A percentile compares a stretch with the other conserved stretches of the same genome.
Conservation (phyloP, 2,797 vertebrate species). For the Lindbergichthys nudifrons region DNA sequence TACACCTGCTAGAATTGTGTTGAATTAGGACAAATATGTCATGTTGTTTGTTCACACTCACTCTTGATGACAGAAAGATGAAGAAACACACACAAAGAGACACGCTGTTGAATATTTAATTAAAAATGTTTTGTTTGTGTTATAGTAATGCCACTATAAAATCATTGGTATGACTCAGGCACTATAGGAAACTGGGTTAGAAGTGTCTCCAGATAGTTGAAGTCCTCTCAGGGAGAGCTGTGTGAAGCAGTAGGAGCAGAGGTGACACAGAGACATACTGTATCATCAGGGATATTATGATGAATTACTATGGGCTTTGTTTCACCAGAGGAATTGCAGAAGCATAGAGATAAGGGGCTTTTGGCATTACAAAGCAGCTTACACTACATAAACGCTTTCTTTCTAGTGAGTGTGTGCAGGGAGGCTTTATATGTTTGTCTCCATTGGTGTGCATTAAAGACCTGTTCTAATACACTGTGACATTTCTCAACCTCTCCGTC, state of each 20-base stretch:
- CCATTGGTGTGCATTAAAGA: background rate
- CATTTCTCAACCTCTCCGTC: conserved; percentile 23
- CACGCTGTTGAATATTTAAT: background rate
- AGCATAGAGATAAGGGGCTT: conserved; percentile 68
- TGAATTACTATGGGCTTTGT: conserved; percentile 79
- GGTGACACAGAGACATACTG: conserved; percentile 67
- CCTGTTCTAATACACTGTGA: background rate
- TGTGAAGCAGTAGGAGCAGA: conserved; percentile 54
- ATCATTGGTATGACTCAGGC: conserved; percentile 37
- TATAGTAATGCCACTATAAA: conserved; percentile 20
- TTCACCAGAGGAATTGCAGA: conserved; percentile 73
- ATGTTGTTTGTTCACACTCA: background rate
- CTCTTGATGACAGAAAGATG: background rate
- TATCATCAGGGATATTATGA: conserved; percentile 74
- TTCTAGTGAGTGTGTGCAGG: conserved; percentile 21
- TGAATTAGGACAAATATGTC: background rate
- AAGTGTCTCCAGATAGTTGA: conserved; percentile 52
- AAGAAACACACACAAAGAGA: conserved; percentile 2
- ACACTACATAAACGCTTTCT: conserved; percentile 51
- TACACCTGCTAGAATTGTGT: background rate
- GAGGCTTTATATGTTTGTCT: conserved; percentile 25
- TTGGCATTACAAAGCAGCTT: conserved; percentile 68
- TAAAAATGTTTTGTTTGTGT: background rate
- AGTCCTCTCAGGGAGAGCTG: conserved; percentile 25
- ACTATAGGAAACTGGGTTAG: conserved; percentile 9